These are phyloP conservation scores for Sus cebifrons DNA, from an alignment of 2,797 vertebrate genomes.

Conservation along the genomic window DNA sequence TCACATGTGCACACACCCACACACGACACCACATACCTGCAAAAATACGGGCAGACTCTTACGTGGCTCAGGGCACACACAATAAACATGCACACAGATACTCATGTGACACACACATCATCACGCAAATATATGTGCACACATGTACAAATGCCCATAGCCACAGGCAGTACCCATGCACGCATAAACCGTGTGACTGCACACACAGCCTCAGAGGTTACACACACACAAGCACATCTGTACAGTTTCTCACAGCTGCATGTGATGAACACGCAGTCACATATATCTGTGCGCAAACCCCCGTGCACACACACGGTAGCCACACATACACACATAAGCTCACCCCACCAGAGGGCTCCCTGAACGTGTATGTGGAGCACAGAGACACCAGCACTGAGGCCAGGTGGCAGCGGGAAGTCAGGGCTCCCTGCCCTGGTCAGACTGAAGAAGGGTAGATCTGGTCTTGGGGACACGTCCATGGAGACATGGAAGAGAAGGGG, in stretches of 20 bases:
- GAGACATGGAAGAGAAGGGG: neutral
- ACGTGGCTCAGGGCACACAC: no score
- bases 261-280: rapidly evolving
- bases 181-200: neutral
- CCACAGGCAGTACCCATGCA: rapidly evolving
- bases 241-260: rapidly evolving
- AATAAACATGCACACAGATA: no score
- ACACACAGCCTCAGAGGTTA: neutral
- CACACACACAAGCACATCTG: neutral
- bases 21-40: no score
- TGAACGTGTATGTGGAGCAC: no score
- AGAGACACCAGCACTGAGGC: no score
- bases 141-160: neutral
- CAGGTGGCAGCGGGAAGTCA: no score
- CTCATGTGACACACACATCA: rapidly evolving
- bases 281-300: rapidly evolving
- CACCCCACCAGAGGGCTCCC: neutral
- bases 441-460: no score
- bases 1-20: no score
- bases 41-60: no score
- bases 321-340: neutral
- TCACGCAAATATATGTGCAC: neutral
- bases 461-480: no score
- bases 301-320: neutral
- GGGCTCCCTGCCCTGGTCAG: no score